Evolutionary conservation across 2,797 vertebrate genomes (phyloP).

Genomic region (Microctenopoma lineatum): DNA sequence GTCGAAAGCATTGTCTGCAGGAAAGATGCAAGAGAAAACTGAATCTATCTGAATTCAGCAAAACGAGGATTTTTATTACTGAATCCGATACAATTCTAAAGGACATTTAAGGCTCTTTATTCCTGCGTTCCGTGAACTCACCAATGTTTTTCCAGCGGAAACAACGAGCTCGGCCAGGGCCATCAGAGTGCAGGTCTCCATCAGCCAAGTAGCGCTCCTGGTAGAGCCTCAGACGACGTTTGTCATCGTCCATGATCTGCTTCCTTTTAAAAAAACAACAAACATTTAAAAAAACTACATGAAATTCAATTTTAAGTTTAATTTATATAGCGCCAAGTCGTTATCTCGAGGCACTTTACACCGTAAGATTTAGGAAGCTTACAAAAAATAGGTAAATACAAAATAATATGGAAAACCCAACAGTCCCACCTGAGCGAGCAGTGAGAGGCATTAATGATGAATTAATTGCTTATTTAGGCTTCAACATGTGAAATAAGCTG

Average conservation of each 20-base stretch:
- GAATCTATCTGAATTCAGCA: too few relatives aligned
- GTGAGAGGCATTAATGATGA: too few relatives aligned
- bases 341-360: too few relatives aligned
- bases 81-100: not conserved
- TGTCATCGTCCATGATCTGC: conserved; percentile 93
- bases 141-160: conserved; percentile 96
- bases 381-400: too few relatives aligned
- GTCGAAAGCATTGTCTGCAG: conserved; percentile 88
- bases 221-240: conserved; percentile 91
- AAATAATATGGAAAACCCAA: too few relatives aligned
- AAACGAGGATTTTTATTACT: too few relatives aligned
- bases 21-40: conserved; percentile 7
- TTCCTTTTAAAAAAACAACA: conserved; percentile 83
- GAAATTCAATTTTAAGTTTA: too few relatives aligned
- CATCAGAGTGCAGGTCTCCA: conserved; percentile 95
- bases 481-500: not conserved
- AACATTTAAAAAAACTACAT: not conserved
- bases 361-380: too few relatives aligned
- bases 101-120: not conserved
- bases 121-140: conserved; percentile 11
- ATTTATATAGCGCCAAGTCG: too few relatives aligned
- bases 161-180: conserved; percentile 91
- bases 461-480: too few relatives aligned
- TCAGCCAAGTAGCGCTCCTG: conserved; percentile 95
- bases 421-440: too few relatives aligned